phyloP scores from a whole-genome alignment of 2,888 invertebrate genomes.

The Gisinianus flammeolus region DNA sequence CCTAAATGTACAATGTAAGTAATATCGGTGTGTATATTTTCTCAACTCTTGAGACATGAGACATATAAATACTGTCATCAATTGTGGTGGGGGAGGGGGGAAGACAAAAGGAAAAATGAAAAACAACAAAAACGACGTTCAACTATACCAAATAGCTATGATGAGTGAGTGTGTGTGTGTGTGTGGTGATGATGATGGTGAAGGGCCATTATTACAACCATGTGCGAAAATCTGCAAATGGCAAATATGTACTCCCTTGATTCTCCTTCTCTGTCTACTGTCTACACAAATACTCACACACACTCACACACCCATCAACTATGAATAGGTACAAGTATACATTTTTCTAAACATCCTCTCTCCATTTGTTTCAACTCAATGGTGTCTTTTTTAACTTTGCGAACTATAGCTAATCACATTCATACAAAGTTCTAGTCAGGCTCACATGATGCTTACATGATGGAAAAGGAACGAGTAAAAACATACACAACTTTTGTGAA shows the following conservation, averaged over 20 bases:
- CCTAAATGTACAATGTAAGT: too few species aligned
- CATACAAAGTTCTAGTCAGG: too few species aligned
- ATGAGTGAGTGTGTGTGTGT: neutral
- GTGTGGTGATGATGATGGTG: too few species aligned
- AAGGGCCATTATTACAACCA: constrained; percentile 31
- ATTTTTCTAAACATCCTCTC: constrained; percentile 4
- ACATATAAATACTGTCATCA: too few species aligned
- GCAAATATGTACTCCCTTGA: constrained; percentile 13
- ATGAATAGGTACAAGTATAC: neutral
- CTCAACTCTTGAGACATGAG: too few species aligned
- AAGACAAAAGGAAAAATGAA: neutral
- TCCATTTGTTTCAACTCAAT: neutral
- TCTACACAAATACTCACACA: neutral
- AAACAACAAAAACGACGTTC: too few species aligned
- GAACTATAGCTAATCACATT: too few species aligned
- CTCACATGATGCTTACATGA: too few species aligned
- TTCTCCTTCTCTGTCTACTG: neutral
- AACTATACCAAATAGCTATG: neutral
- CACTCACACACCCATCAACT: neutral
- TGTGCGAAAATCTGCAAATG: constrained; percentile 33
- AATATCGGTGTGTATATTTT: too few species aligned
- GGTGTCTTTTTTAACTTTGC: too few species aligned
- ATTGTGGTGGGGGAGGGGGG: neutral
- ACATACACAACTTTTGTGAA: too few species aligned
- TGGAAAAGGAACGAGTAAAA: too few species aligned